Evolutionary conservation across 2,888 invertebrate species (phyloP).

Genomic region (Lasioglossum leucozonium): DNA sequence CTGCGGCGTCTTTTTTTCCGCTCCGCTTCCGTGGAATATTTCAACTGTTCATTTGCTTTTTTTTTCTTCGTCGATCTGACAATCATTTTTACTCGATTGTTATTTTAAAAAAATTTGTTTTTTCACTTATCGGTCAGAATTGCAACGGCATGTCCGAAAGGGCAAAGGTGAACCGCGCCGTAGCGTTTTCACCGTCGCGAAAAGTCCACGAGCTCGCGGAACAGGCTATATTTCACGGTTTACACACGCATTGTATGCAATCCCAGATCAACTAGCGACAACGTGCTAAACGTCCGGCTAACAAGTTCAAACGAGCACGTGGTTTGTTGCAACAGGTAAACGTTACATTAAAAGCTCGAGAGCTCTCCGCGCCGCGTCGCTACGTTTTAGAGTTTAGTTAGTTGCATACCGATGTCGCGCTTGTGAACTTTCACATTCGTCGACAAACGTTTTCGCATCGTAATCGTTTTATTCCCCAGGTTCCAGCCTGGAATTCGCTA

Average conservation of each 20-base stretch:
- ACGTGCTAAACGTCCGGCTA: slow-evolving; percentile 50
- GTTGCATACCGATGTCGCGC: slow-evolving; percentile 39
- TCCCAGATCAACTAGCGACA: slow-evolving; percentile 36
- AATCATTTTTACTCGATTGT: no score
- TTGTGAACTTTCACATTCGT: slow-evolving; percentile 59
- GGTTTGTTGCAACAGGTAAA: slow-evolving; percentile 46
- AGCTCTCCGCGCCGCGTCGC: not conserved
- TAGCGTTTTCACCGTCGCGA: not conserved
- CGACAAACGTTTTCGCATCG: slow-evolving; percentile 56
- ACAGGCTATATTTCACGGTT: slow-evolving; percentile 55
- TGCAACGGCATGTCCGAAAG: not conserved
- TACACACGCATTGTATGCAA: slow-evolving; percentile 32
- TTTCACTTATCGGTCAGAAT: not conserved
- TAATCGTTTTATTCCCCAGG: slow-evolving; percentile 52
- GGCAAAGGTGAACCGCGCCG: not conserved
- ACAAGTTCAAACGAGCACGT: slow-evolving; percentile 54
- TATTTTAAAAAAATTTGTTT: no score
- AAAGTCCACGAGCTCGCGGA: slow-evolving; percentile 28
- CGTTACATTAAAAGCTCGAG: slow-evolving; percentile 43
- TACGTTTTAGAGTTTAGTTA: not conserved
- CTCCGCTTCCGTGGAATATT: not conserved
- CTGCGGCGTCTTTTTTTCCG: not conserved
- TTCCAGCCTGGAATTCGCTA: slow-evolving; percentile 47
- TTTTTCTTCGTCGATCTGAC: not conserved
- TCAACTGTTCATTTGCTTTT: not conserved